phyloP scores from a whole-genome alignment of 2,797 vertebrate species.

The Syndactyla subalaris region DNA sequence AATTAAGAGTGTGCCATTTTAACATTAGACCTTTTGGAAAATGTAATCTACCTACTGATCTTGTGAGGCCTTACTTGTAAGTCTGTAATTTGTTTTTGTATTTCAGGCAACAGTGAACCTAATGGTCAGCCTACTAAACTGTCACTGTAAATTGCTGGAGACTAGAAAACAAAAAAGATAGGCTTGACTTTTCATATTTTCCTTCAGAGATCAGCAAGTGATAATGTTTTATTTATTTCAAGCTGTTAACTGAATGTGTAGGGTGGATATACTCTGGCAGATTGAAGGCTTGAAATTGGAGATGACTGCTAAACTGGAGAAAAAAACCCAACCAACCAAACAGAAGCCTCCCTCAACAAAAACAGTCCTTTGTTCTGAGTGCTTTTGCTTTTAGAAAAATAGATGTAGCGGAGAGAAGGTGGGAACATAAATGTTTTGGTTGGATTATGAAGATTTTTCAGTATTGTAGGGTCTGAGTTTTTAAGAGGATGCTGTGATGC shows the following conservation, averaged over 20 bases:
- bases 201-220: background rate
- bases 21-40: constrained; percentile 29
- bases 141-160: background rate
- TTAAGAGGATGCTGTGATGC: background rate
- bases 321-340: background rate
- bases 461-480: background rate
- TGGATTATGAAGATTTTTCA: background rate
- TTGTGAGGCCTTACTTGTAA: background rate
- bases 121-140: background rate
- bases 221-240: background rate
- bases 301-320: background rate
- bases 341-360: background rate
- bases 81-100: background rate
- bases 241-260: background rate
- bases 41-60: background rate
- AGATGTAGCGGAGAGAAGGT: background rate
- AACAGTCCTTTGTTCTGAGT: background rate
- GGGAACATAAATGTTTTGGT: background rate
- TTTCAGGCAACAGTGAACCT: background rate
- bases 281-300: background rate
- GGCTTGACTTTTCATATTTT: constrained; percentile 2
- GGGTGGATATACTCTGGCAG: background rate
- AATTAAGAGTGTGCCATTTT: constrained; percentile 55
- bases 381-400: background rate
- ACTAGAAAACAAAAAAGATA: background rate